Evolutionary conservation across 2,797 vertebrate genomes (phyloP), one percentile per base, ranked within the genome.

Genomic region (Gymnopithys bicolor): DNA sequence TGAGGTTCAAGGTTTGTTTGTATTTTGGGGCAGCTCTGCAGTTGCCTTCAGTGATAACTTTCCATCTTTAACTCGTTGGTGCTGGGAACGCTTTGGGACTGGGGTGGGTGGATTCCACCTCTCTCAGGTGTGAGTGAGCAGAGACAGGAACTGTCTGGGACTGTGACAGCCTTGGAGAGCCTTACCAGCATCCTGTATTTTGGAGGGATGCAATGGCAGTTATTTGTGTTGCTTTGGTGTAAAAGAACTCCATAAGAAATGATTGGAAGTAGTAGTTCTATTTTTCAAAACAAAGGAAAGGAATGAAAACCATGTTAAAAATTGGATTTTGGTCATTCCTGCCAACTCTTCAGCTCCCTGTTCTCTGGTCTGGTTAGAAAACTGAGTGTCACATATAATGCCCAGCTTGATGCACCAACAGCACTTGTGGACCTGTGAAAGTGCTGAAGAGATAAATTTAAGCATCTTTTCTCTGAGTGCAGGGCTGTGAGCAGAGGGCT

Each of bases 51-150:
- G 22, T 46, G 82, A 51, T 81, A 53, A 21, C 41, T 76, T 66
- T 32, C n/a, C 25, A 0, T 63, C 62, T 73, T 59, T 19, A 71
- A 39, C 22, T 62, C 63, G 1, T 49, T 32, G 49, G 81, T 76
- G 39, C 30, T 16, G 76, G n/a, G 62, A 79, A 2, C 0, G 0
- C 33, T 69, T 15, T 43, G 59, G 39, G 67, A 66, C 16, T 39
- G 52, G 56, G 37, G 14, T 60, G 23, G 49, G 18, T 64, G 13
- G 43, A 74, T 74, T 55, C 86, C 53, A 5, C 37, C 30, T 30
- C 60, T 68, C 55, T 63, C 52, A 60, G 32, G 14, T 13, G 71
- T 73, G 68, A 35, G 7, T 13, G 30, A 67, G 81, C 76, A 19
- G 53, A n/a, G 84, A 12, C 41, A 35, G 67, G 76, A 45, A 39